Percentiles rank a stretch among this genome's conserved stretches.
These are phyloP conservation scores for Diachasmimorpha longicaudata DNA, from an alignment of 1,140 invertebrate species.

Conservation along the genomic window DNA sequence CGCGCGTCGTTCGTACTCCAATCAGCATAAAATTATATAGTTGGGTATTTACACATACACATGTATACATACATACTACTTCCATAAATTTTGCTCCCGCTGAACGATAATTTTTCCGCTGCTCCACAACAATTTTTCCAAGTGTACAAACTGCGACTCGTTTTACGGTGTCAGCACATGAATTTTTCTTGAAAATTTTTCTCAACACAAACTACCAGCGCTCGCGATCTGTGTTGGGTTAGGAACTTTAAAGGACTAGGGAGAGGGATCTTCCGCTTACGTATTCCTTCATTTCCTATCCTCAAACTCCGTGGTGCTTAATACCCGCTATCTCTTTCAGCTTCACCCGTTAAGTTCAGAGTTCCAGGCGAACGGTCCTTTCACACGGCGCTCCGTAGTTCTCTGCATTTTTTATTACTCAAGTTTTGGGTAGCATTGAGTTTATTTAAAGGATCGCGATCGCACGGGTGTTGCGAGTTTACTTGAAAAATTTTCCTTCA, in stretches of 20 bases:
- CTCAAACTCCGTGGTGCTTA: background rate
- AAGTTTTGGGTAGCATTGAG: background rate
- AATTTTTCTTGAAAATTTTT: too few species aligned
- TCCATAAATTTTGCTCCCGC: too few species aligned
- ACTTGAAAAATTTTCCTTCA: background rate
- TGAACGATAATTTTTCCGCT: too few species aligned
- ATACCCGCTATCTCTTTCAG: background rate
- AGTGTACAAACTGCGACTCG: background rate
- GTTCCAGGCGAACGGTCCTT: background rate
- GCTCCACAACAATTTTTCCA: too few species aligned
- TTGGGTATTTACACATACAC: too few species aligned
- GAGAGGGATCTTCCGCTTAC: background rate
- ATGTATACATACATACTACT: too few species aligned
- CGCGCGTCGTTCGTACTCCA: too few species aligned
- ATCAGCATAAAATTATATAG: too few species aligned
- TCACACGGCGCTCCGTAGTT: background rate
- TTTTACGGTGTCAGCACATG: too few species aligned
- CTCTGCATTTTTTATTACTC: background rate
- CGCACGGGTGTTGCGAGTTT: background rate
- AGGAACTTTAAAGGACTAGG: background rate
- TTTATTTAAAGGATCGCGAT: background rate
- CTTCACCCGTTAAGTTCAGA: background rate
- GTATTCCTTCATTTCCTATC: background rate
- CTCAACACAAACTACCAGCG: too few species aligned
- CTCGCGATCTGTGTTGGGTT: background rate